These are phyloP conservation scores for Nomada hirtipes DNA, from an alignment of 2,888 invertebrate species.

Conservation along the genomic window DNA sequence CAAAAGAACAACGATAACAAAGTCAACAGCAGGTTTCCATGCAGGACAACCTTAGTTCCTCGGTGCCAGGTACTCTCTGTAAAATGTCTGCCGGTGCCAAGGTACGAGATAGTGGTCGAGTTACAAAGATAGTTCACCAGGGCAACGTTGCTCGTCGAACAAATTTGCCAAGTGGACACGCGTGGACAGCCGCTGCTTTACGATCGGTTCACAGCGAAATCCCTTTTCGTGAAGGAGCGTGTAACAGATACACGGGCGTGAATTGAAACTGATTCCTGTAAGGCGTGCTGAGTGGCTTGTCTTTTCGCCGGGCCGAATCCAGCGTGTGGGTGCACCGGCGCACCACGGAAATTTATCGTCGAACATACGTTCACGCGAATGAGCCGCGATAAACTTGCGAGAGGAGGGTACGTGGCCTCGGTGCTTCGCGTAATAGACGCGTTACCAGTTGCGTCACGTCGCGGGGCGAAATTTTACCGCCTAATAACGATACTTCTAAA, in stretches of 20 bases:
- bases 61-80: too few species aligned
- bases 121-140: too few species aligned
- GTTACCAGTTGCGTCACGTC: constrained; percentile 30
- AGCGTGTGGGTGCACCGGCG: constrained; percentile 58
- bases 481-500: constrained; percentile 7
- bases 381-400: constrained; percentile 43
- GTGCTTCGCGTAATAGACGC: constrained; percentile 20
- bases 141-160: background rate
- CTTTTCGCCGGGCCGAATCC: constrained; percentile 39
- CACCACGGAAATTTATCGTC: constrained; percentile 56
- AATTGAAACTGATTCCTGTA: constrained; percentile 58
- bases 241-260: constrained; percentile 61
- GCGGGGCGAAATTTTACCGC: constrained; percentile 17
- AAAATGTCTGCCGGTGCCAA: background rate
- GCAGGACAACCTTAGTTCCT: too few species aligned
- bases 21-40: background rate
- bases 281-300: constrained; percentile 50
- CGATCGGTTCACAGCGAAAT: constrained; percentile 34
- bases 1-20: background rate
- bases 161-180: constrained; percentile 11
- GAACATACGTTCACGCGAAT: constrained; percentile 38
- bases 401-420: constrained; percentile 8
- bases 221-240: constrained; percentile 32
- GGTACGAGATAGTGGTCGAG: background rate
- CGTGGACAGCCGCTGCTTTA: constrained; percentile 30